Evolutionary conservation across 2,113 vertebrate genomes (phyloP).

Genomic region (Azemiops feae): DNA sequence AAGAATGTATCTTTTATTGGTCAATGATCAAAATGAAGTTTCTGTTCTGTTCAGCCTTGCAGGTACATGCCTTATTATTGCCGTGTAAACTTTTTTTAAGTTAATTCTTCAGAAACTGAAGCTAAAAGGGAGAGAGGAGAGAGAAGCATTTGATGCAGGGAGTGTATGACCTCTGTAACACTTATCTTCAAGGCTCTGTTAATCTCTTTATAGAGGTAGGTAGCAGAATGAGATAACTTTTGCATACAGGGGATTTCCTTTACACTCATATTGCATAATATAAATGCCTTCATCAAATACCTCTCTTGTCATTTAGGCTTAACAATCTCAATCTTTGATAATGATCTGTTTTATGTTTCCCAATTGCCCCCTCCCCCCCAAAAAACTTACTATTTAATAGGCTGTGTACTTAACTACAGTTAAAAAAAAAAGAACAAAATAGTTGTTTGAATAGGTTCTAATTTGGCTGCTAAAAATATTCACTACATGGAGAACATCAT

Average conservation of each 20-base stretch:
- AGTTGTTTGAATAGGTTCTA: background rate
- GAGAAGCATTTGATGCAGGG: background rate
- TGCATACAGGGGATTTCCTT: slow-evolving; percentile 38
- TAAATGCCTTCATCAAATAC: slow-evolving; percentile 33
- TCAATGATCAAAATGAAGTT: background rate
- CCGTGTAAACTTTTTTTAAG: background rate
- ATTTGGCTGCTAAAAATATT: background rate
- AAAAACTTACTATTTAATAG: background rate
- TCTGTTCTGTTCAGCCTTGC: background rate
- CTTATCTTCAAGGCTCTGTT: slow-evolving; percentile 5
- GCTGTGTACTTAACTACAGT: background rate
- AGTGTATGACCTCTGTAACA: background rate
- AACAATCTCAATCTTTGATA: slow-evolving; percentile 2
- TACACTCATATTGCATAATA: slow-evolving; percentile 14
- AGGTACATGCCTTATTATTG: background rate
- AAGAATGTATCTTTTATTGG: background rate
- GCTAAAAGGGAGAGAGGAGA: background rate
- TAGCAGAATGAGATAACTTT: slow-evolving; percentile 51
- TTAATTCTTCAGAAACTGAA: background rate
- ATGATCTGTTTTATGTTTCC: slow-evolving; percentile 1
- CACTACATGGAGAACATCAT: background rate
- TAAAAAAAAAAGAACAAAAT: background rate
- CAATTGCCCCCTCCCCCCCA: background rate
- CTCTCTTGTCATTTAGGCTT: background rate
- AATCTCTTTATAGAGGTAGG: slow-evolving; percentile 54